Conservation (phyloP, 2,113 vertebrate genomes). For the Pantherophis guttatus region DNA sequence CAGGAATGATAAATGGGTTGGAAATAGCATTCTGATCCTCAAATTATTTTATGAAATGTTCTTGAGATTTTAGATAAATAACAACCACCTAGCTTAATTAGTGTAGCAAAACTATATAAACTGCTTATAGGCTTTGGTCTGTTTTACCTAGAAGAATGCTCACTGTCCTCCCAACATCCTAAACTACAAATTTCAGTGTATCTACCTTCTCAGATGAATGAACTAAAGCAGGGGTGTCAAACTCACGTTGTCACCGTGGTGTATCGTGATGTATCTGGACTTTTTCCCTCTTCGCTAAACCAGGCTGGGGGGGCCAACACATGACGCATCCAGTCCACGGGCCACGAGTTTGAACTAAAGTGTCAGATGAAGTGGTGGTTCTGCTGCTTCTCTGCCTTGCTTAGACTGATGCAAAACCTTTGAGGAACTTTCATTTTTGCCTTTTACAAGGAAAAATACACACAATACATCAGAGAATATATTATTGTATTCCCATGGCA, state of each 20-base stretch:
- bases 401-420: constrained; percentile 55
- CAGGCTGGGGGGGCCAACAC: too few species aligned
- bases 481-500: constrained; percentile 63
- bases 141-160: background rate
- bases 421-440: constrained; percentile 64
- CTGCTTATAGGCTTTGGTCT: background rate
- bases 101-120: background rate
- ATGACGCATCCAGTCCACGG: accelerated
- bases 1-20: background rate
- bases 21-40: background rate
- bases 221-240: background rate
- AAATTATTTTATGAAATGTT: background rate
- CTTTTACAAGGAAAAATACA: constrained; percentile 64
- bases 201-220: constrained; percentile 28
- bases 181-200: background rate
- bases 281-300: too few species aligned
- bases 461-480: constrained; percentile 64
- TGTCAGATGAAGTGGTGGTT: constrained; percentile 46
- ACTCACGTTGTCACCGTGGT: too few species aligned
- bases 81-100: background rate
- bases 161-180: background rate
- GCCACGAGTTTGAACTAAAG: constrained; percentile 5
- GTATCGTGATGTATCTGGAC: too few species aligned
- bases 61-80: background rate
- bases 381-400: constrained; percentile 43